These are phyloP conservation scores for Tenualosa thibaudeaui DNA, from an alignment of 2,797 vertebrate genomes.

Conservation along the genomic window DNA sequence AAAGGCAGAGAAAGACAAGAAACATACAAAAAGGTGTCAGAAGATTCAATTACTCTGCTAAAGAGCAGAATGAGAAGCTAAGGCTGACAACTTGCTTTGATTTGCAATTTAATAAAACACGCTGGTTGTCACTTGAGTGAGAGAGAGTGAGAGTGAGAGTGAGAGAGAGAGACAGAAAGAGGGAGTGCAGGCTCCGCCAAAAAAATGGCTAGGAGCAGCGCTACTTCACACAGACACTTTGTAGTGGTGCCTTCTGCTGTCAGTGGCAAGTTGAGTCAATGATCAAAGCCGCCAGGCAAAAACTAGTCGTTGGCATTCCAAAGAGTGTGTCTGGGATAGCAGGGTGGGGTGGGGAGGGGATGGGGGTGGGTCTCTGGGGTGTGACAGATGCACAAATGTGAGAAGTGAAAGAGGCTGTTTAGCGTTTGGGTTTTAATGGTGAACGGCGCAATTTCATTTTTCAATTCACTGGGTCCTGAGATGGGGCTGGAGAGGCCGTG, in stretches of 20 bases:
- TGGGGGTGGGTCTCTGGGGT: not conserved
- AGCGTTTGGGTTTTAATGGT: not conserved
- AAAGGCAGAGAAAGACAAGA: not conserved
- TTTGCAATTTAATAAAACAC: conserved; percentile 14
- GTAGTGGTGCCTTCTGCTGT: not conserved
- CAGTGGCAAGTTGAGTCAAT: not conserved
- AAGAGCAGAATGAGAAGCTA: not conserved
- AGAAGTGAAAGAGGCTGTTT: not conserved
- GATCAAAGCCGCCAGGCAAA: not conserved
- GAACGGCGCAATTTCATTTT: not conserved
- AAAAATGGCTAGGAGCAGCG: not conserved
- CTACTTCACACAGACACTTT: not conserved
- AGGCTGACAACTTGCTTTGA: not conserved
- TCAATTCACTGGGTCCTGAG: not conserved
- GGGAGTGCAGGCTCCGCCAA: not conserved
- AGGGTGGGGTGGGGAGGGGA: too few species aligned
- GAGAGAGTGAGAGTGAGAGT: not conserved
- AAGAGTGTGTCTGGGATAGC: not conserved
- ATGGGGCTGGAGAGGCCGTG: not conserved
- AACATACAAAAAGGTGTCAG: not conserved
- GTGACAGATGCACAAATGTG: not conserved
- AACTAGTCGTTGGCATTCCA: not conserved
- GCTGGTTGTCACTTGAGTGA: not conserved
- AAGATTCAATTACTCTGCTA: not conserved
- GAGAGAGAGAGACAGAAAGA: too few species aligned